Conservation (phyloP, 2,113 vertebrate species). For the Junco hyemalis region DNA sequence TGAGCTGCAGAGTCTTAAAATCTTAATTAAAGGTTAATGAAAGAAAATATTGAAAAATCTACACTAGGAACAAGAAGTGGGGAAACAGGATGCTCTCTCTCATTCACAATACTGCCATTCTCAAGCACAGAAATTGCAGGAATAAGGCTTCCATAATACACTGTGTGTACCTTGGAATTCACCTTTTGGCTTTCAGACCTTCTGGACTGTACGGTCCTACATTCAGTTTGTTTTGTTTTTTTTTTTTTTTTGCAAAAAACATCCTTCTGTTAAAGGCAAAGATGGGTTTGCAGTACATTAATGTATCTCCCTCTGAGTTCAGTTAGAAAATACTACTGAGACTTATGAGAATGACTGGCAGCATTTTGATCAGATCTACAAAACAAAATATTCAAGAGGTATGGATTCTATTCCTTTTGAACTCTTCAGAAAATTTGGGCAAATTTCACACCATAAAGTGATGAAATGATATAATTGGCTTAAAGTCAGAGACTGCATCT, state of each 20-base stretch:
- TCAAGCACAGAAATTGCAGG: background rate
- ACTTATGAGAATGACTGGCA: background rate
- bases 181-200: background rate
- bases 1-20: background rate
- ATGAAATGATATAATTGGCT: background rate
- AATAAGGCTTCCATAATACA: background rate
- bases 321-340: background rate
- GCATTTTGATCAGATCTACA: background rate
- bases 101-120: background rate
- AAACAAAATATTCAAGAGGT: background rate
- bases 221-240: background rate
- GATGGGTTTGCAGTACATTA: background rate
- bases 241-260: background rate
- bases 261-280: background rate
- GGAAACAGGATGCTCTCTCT: background rate
- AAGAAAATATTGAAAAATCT: slow-evolving; percentile 28
- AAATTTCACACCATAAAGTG: background rate
- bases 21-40: slow-evolving; percentile 31
- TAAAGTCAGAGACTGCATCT: slow-evolving; percentile 17
- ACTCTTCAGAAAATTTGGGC: background rate
- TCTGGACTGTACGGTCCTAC: background rate
- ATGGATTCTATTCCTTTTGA: background rate
- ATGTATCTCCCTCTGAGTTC: background rate
- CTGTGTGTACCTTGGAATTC: background rate
- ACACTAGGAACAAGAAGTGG: background rate